Base-by-base conservation (phyloP, 2,888 invertebrate species). In the Eupithecia inturbata region DNA sequence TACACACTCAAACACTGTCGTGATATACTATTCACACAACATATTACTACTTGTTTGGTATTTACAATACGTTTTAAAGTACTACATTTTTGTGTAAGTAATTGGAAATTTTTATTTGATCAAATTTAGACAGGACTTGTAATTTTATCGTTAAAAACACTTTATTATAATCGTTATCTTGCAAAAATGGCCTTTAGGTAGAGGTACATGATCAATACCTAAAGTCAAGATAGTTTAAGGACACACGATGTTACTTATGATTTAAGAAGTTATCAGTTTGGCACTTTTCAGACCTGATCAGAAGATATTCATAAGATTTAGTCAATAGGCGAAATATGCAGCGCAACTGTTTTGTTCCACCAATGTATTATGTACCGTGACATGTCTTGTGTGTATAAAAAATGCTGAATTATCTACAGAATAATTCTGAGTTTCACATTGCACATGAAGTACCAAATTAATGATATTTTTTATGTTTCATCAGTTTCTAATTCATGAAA, bases 1-100 rank as follows among this genome's bases (percentile, higher is more conserved):
- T 93, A 94, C 93, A 93, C 93, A 92, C 94, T 90, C 93, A 90
- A 89, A 93, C 93, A 92, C 90, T 86, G 85, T 88, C 86, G 88
- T 84, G 82, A 85, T 86, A 74, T 84, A 86, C 92, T 94, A 94
- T 93, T 88, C 93, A 93, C 93, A 93, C 93, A 91, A 92, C 92
- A 89, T 88, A 88, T 87, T 89, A 89, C 91, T 85, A 87, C 84
- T 83, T 87, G 88, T 89, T 88, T 88, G 87, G 88, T 93, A 93
- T 93, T 88, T 92, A 92, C 92, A 93, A 76, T 71, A 74, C 49
- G 5, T 62, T 70, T 70, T 53, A 36, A 39, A 31, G 41, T 45
- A 10, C 22, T 22, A 9, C 22, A 60, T 28, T 53, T 39, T 62
- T 70, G 26, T 62, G 39, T 28, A n/a, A 49, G 3, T 3, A 41